Base-by-base conservation (phyloP, 23 tunicate genomes). In the Styela clava region DNA sequence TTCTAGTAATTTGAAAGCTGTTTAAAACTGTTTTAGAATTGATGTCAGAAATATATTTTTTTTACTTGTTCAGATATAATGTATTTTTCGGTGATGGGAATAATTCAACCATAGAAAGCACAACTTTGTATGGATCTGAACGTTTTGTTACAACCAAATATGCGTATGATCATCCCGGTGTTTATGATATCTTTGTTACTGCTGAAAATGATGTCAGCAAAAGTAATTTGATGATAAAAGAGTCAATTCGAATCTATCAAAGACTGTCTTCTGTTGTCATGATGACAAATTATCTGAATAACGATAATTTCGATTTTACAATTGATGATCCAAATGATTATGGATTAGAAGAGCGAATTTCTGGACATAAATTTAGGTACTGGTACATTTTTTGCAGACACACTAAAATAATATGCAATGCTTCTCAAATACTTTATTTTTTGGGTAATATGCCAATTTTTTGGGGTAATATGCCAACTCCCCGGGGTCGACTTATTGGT, bases 11-110 rank as follows among this genome's bases (percentile, higher is more conserved):
- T n/a, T n/a, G n/a, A n/a, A n/a, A n/a, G n/a, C n/a, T n/a, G n/a
- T n/a, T n/a, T n/a, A n/a, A n/a, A n/a, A n/a, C n/a, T n/a, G n/a
- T n/a, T n/a, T n/a, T n/a, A n/a, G n/a, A n/a, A n/a, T n/a, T n/a
- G n/a, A n/a, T n/a, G n/a, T n/a, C n/a, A n/a, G n/a, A n/a, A n/a
- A n/a, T n/a, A n/a, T n/a, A n/a, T n/a, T n/a, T n/a, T n/a, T 73
- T 73, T 73, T 73, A 52, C 22, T 1, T 73, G 30, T 33, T 28
- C 52, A 76, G 81, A 3, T 76, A 76, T 30, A 52, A 25, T 26
- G 0, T 76, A 44, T 52, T 73, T 16, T 91, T 69, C 37, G 97
- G 97, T 35, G 97, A 91, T 71, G 82, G 85, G 0, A 28, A 9
- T 7, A 32, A 44, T 2, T 69, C 56, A 27, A 24, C 68, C 30